Percentiles rank a stretch among this genome's conserved stretches.
phyloP scores from a whole-genome alignment of 2,888 invertebrate species.

The Pycnomerus fuliginosus region DNA sequence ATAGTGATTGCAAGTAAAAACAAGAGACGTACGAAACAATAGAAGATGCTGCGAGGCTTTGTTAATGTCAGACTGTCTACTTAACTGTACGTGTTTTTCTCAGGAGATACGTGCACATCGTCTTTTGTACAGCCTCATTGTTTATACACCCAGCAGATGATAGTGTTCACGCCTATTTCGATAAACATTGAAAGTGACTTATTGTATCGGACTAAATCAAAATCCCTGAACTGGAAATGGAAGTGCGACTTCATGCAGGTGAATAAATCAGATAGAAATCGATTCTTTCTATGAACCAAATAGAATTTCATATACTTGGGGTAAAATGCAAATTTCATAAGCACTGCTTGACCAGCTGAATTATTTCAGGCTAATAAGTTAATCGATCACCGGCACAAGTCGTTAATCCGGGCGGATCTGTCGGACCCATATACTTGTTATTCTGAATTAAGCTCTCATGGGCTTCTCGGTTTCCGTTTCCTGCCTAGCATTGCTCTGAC shows the following conservation, averaged over 20 bases:
- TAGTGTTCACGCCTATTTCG: constrained; percentile 17
- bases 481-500: constrained; percentile 27
- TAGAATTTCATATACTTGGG: too few relatives aligned
- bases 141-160: constrained; percentile 19
- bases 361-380: constrained; percentile 35
- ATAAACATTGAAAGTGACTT: constrained; percentile 18
- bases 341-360: constrained; percentile 21
- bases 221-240: constrained; percentile 8
- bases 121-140: constrained; percentile 22
- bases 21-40: constrained; percentile 24
- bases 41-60: constrained; percentile 21
- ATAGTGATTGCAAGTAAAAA: constrained; percentile 24
- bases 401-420: constrained; percentile 25
- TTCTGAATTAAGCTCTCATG: constrained; percentile 29
- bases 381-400: constrained; percentile 31
- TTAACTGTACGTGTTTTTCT: constrained; percentile 26
- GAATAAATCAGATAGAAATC: constrained; percentile 9
- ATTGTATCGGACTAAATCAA: constrained; percentile 13
- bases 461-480: constrained; percentile 31
- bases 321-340: constrained; percentile 17
- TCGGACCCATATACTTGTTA: constrained; percentile 29
- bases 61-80: constrained; percentile 27
- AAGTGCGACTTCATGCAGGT: constrained; percentile 2
- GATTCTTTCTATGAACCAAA: too few relatives aligned
- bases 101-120: constrained; percentile 22